Conservation (phyloP, 2,888 invertebrate species). For the Yponomeuta plumbellus region DNA sequence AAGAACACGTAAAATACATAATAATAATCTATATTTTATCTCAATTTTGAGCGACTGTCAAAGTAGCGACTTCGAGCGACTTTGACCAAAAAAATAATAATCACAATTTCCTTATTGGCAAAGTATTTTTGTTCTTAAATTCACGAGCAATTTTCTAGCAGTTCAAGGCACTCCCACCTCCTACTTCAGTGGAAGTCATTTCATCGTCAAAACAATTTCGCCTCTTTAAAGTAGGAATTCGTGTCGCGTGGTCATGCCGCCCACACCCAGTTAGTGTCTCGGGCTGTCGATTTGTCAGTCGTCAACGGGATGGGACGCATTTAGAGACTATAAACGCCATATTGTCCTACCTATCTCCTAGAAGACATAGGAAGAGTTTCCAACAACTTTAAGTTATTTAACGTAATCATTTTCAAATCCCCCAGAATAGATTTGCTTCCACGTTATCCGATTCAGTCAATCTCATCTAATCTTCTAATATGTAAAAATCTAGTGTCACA, state of each 20-base stretch:
- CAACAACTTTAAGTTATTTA: not conserved
- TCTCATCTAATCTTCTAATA: no score
- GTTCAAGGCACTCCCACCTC: not conserved
- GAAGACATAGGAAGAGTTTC: not conserved
- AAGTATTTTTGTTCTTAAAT: not conserved
- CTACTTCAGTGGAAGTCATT: not conserved
- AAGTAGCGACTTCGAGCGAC: no score
- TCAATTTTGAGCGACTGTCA: no score
- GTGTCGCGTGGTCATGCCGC: not conserved
- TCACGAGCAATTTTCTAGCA: not conserved
- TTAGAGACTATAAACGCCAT: not conserved
- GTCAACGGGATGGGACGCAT: slow-evolving; percentile 5
- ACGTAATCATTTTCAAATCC: no score
- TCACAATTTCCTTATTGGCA: no score
- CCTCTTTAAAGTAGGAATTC: slow-evolving; percentile 1
- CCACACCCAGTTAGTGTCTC: not conserved
- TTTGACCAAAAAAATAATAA: no score
- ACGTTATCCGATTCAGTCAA: no score
- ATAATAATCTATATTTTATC: no score
- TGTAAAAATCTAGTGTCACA: no score
- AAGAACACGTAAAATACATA: no score
- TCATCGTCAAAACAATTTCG: not conserved
- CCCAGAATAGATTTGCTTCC: no score
- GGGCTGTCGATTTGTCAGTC: not conserved
- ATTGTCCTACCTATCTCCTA: not conserved